Conservation (phyloP, 2,888 invertebrate species). For the Apodemia mormo region DNA sequence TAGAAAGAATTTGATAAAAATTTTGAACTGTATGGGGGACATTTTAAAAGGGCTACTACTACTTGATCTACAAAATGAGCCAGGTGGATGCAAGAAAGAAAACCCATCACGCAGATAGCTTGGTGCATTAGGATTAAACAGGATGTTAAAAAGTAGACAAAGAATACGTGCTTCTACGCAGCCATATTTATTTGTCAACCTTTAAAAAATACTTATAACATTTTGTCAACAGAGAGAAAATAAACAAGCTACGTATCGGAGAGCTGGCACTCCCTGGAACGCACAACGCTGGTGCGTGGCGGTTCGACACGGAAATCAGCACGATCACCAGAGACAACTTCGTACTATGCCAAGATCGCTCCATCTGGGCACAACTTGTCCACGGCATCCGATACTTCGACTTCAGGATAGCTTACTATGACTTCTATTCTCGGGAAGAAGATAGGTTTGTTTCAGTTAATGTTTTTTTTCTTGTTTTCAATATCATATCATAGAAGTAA, state of each 20-base stretch:
- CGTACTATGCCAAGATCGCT: conserved; percentile 86
- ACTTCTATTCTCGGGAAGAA: conserved; percentile 60
- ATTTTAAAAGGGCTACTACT: too few species aligned
- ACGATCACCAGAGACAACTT: conserved; percentile 63
- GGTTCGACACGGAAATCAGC: conserved; percentile 74
- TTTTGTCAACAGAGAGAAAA: conserved; percentile 50
- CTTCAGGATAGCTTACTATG: conserved; percentile 88
- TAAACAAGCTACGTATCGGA: conserved; percentile 67
- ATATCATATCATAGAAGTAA: too few species aligned
- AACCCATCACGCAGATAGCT: too few species aligned
- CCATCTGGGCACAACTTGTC: conserved; percentile 91
- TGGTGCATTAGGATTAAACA: too few species aligned
- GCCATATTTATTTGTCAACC: neutral
- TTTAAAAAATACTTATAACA: neutral
- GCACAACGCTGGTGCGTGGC: conserved; percentile 80
- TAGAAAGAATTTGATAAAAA: too few species aligned
- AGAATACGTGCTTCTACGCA: too few species aligned
- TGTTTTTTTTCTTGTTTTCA: neutral
- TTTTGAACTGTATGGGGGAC: too few species aligned
- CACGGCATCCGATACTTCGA: conserved; percentile 92
- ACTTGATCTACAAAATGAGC: too few species aligned
- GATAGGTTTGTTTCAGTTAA: conserved; percentile 52
- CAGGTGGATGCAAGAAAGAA: too few species aligned
- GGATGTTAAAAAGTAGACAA: too few species aligned
- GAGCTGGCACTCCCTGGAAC: conserved; percentile 77